Base-by-base conservation (phyloP, 2,113 vertebrate species). In the Furnarius figulus region DNA sequence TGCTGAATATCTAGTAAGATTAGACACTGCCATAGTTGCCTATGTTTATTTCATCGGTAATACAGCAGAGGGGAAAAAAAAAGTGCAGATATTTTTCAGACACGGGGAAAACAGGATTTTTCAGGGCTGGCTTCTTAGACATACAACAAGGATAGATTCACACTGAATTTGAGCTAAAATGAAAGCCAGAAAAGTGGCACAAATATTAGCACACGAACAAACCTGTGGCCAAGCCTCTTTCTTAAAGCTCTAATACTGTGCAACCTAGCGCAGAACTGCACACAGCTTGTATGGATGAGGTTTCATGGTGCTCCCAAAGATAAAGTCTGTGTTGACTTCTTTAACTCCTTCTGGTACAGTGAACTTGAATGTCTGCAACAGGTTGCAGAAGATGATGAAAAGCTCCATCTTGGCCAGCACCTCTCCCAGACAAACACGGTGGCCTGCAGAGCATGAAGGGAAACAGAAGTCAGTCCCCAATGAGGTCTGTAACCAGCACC, bases 351-450 rank as follows among this genome's bases (percentile, higher is more conserved):
- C 96, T 37, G 96, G 94, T 31, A 65, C 27, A 30, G 71, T 95
- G 93, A 98, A 97, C n/a, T 7, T 68, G 82, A 98, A 98, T 9
- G 79, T 87, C 78, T 82, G 62, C 40, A 97, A 46, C 12, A 97
- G 85, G 39, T 33, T 96, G 63, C 94, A 90, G 79, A 97, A 96
- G 59, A 96, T 85, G 65, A 98, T 94, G 78, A 98, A 98, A 87
- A 97, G 72, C 75, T 97, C 94, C 80, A 82, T 96, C 62, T 23
- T 85, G 30, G 97, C 97, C 95, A 98, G 49, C 14, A 63, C n/a
- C 40, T 97, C 94, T 55, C 95, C 96, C 20, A 78, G 86, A 80
- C 97, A 97, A 18, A 73, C 31, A 8, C 73, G 37, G 65, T 96
- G 92, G 13, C 94, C 97, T 97, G 75, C 47, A 80, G 88, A 58